Conservation (phyloP, 92 coral and sea anemone genomes). For the Palythoa caribaeorum region DNA sequence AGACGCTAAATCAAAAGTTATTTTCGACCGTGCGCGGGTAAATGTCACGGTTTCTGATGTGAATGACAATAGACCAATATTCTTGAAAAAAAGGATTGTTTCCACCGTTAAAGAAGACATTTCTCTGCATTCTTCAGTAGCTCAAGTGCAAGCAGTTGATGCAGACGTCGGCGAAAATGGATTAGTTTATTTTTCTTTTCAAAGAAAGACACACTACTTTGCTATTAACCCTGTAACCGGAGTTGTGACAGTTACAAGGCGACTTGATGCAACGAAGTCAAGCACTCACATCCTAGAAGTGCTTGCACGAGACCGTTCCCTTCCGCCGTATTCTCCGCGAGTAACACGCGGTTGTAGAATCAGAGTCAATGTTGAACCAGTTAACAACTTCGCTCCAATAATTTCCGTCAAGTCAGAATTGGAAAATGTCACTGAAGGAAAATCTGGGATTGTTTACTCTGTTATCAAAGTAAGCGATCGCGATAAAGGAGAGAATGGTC, state of each 20-base stretch:
- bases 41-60: conserved; percentile 78
- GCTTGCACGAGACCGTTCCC: conserved; percentile 74
- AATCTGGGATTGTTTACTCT: conserved; percentile 69
- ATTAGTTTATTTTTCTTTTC: conserved; percentile 86
- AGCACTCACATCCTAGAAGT: conserved; percentile 66
- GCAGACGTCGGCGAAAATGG: conserved; percentile 87
- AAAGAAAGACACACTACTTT: conserved; percentile 70
- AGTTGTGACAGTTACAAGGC: conserved; percentile 78
- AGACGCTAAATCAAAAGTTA: conserved; percentile 62
- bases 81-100: conserved; percentile 57
- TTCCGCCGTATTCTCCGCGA: conserved; percentile 61
- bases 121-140: conserved; percentile 83
- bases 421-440: conserved; percentile 66
- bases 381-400: conserved; percentile 83
- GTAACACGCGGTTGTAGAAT: conserved; percentile 68
- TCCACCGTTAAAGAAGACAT: conserved; percentile 80
- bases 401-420: conserved; percentile 68
- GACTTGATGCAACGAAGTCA: conserved; percentile 60
- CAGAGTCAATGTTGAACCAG: conserved; percentile 70
- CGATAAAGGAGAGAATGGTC: conserved; percentile 84
- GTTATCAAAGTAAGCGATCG: conserved; percentile 74
- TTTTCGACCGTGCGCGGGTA: conserved; percentile 77
- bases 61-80: conserved; percentile 83
- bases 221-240: conserved; percentile 89
- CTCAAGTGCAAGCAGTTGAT: conserved; percentile 79